Base-by-base conservation (phyloP, 2,888 invertebrate genomes). In the Eumacrocentrus americanus region DNA sequence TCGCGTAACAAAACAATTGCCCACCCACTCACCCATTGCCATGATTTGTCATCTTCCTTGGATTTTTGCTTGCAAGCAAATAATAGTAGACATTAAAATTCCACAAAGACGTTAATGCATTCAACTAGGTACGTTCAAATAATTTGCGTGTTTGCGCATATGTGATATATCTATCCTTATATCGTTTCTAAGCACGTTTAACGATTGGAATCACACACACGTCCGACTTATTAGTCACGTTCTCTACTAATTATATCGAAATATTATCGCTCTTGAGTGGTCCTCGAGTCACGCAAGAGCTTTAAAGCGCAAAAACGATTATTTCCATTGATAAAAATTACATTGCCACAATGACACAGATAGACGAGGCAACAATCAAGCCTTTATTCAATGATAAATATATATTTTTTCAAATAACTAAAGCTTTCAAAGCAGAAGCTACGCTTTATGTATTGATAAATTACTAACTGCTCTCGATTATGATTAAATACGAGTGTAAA, bases 11-110 rank as follows among this genome's bases (percentile, higher is more conserved):
- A 29, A 9, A 29, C 29, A 38, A 22, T 67, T 68, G 67, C 68
- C 71, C 70, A 70, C 70, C 71, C 70, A 74, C 74, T 74, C 73
- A 75, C 74, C 73, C 68, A 69, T 72, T 68, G 67, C 70, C 72
- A 66, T 67, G 73, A 63, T 70, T 68, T 70, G 70, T 67, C 69
- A 70, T 60, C 62, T 71, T 72, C 72, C 72, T 70, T 64, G 71
- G 71, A 67, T 74, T 74, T 65, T 70, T 70, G 72, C 73, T 75
- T 74, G 74, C 59, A 75, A 73, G 63, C 68, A 72, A 64, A 72
- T 64, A 74, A 58, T 71, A 60, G 54, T 23, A 29, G 4, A 29
- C 9, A 29, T 29, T 29, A 29, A 29, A 29, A 29, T 9, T 6
- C 29, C 29, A 29, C 29, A 29, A 29, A 29, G 9, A 29, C 29